Conservation (phyloP, 2,888 invertebrate genomes). For the Lycocerus yunnanus region DNA sequence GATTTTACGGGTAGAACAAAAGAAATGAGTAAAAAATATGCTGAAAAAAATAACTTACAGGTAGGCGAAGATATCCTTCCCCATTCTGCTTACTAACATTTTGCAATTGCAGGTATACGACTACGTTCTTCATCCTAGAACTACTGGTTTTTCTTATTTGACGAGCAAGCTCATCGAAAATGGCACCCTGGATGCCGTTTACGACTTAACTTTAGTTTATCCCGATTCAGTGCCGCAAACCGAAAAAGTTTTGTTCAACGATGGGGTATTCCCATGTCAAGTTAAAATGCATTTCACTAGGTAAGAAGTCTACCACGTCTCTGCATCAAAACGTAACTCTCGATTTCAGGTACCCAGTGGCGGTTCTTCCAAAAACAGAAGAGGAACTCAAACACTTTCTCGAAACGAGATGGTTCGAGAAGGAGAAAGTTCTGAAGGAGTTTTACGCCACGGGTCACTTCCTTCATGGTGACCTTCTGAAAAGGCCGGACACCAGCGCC, state of each 20-base stretch:
- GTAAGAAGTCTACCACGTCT: slow-evolving; percentile 50
- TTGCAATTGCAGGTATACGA: slow-evolving; percentile 59
- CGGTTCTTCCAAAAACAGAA: slow-evolving; percentile 64
- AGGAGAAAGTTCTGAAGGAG: slow-evolving; percentile 64
- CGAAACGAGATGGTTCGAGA: slow-evolving; percentile 67
- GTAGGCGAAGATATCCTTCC: slow-evolving; percentile 49
- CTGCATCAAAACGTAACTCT: background rate
- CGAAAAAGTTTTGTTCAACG: slow-evolving; percentile 68
- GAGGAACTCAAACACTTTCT: slow-evolving; percentile 65
- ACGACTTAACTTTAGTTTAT: slow-evolving; percentile 86
- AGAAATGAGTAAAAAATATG: slow-evolving; percentile 72
- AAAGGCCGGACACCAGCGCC: slow-evolving; percentile 50
- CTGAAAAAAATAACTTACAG: slow-evolving; percentile 69
- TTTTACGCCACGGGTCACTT: slow-evolving; percentile 64
- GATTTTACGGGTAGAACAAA: slow-evolving; percentile 75
- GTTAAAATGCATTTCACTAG: slow-evolving; percentile 78
- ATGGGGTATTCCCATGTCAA: slow-evolving; percentile 72
- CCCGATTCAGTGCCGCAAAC: slow-evolving; percentile 75
- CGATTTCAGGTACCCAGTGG: slow-evolving; percentile 60
- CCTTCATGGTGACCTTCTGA: slow-evolving; percentile 45
- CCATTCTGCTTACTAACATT: no score
- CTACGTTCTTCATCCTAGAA: slow-evolving; percentile 84
- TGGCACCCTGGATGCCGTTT: slow-evolving; percentile 73
- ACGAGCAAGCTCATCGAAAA: slow-evolving; percentile 61
- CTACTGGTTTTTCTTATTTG: slow-evolving; percentile 76